Evolutionary conservation across 2,888 invertebrate species (phyloP).

Genomic region (Agelastica alni): DNA sequence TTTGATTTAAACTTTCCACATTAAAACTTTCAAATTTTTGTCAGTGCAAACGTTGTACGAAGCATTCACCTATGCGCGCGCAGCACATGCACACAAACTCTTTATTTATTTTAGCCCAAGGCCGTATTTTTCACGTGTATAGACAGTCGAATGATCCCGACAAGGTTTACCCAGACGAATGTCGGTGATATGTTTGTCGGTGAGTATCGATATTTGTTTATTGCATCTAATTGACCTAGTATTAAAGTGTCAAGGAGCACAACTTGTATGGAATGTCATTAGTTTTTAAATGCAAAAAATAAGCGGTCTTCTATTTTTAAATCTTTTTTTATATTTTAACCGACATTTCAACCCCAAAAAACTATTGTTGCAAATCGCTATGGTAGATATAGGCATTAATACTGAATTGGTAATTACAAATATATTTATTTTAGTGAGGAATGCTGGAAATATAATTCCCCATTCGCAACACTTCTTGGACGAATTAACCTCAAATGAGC

Average conservation of each 20-base stretch:
- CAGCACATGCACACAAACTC: conserved; percentile 8
- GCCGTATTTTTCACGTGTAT: conserved; percentile 97
- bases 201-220: conserved; percentile 59
- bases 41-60: background rate
- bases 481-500: conserved; percentile 90
- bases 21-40: too few species aligned
- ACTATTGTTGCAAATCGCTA: too few species aligned
- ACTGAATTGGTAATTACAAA: background rate
- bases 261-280: too few species aligned
- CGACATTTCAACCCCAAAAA: too few species aligned
- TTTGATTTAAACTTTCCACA: too few species aligned
- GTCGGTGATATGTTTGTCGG: conserved; percentile 98
- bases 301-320: too few species aligned
- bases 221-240: too few species aligned
- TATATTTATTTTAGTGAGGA: conserved; percentile 73
- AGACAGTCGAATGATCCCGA: conserved; percentile 97
- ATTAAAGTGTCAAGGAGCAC: too few species aligned
- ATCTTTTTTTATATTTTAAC: too few species aligned
- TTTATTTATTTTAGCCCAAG: conserved; percentile 75
- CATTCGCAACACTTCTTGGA: conserved; percentile 86
- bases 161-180: conserved; percentile 91
- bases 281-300: too few species aligned
- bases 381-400: too few species aligned
- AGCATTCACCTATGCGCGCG: background rate
- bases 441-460: conserved; percentile 95